Evolutionary conservation across 2,797 vertebrate genomes (phyloP), one percentile per base, ranked within the genome.

Genomic region (Monodelphis domestica): DNA sequence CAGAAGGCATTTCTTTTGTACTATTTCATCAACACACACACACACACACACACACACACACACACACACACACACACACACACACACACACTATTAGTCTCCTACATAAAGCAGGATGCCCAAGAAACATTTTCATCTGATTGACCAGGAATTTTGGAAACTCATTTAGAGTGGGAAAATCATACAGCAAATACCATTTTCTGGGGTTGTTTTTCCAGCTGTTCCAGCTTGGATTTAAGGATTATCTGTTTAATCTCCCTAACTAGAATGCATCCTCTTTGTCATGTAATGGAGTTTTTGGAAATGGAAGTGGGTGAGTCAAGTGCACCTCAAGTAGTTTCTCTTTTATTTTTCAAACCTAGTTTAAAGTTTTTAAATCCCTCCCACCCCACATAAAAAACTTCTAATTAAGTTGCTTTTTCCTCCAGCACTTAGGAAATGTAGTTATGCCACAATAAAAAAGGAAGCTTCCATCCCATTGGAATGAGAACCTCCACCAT

Each of bases 61-160:
- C 56, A 57, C 56, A 57, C 29, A 57, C 56, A 56, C 55, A 29
- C 24, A 55, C 21, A 26, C 21, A 26, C 55, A 56, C 4, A 9
- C 56, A 33, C 57, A 59, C 30, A 29, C 55, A 56, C 45, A 52
- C 11, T 56, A 88, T 89, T 2, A 89, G 30, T 70, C 52, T 63
- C 93, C 51, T 89, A 91, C 91, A 33, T 88, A 92, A 6, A 57
- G 5, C 89, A 88, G 89, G 38, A 38, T 52, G 24, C 45, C 94
- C 91, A 28, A 5, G 89, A 91, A 90, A 70, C 87, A 51, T 90
- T 56, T 53, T 38, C 28, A 70, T 63, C 33, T 55, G 70, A 89
- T 29, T 91, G 28, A 90, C 24, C 33, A 53, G 90, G 87, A 38
- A 91, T 90, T 94, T 93, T 95, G 53, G 54, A 93, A 94, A 89